Evolutionary conservation across 2,888 invertebrate species (phyloP).

Genomic region (Lasius platythorax): DNA sequence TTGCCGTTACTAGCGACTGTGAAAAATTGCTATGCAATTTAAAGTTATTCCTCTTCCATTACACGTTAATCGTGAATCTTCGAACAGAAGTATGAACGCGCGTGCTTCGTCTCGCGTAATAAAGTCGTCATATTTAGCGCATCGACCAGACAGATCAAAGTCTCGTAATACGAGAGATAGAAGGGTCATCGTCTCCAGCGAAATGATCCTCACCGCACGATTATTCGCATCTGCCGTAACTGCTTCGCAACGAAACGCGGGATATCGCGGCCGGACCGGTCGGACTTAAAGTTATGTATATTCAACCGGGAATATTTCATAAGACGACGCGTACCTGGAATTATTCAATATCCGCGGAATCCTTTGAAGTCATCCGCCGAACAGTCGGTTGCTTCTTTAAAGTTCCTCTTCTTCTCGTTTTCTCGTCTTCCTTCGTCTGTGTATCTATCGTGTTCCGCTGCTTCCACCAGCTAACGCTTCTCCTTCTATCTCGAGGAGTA

Average conservation of each 20-base stretch:
- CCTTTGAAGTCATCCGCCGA: slow-evolving; percentile 64
- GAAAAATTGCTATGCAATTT: slow-evolving; percentile 19
- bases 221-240: slow-evolving; percentile 5
- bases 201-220: not conserved
- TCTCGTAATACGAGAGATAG: not conserved
- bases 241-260: not conserved
- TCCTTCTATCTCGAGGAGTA: slow-evolving; percentile 6
- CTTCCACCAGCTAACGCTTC: not conserved
- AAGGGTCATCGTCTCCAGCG: slow-evolving; percentile 1
- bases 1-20: slow-evolving; percentile 1
- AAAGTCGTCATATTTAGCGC: not conserved
- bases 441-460: not conserved
- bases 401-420: slow-evolving; percentile 26
- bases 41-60: slow-evolving; percentile 11
- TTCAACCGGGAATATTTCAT: slow-evolving; percentile 66
- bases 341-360: slow-evolving; percentile 72
- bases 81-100: not conserved
- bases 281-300: slow-evolving; percentile 39
- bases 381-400: slow-evolving; percentile 54
- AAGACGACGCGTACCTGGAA: slow-evolving; percentile 61
- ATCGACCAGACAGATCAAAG: not conserved
- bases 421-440: not conserved
- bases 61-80: not conserved
- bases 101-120: not conserved
- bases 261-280: not conserved